phyloP scores from a whole-genome alignment of 2,797 vertebrate genomes.

The Hylomyscus alleni region DNA sequence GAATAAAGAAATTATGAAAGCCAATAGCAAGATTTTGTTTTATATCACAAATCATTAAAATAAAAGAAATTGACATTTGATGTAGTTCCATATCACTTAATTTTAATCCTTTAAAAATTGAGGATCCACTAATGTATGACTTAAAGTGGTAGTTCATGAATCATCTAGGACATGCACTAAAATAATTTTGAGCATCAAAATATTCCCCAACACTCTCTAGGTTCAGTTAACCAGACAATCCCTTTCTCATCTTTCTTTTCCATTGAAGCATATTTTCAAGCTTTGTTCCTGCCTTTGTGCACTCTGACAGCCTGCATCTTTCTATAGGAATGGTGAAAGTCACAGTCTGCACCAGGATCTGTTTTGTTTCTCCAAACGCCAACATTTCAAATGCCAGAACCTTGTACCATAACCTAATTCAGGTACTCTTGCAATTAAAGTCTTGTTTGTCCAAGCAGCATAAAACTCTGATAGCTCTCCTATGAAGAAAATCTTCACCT shows the following conservation, averaged over 20 bases:
- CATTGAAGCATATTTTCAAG: conserved; percentile 42
- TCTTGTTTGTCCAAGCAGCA: not conserved
- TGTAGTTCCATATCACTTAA: not conserved
- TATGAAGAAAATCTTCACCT: not conserved
- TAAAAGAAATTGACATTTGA: conserved; percentile 24
- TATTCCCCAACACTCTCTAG: conserved; percentile 10
- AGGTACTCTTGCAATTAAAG: not conserved
- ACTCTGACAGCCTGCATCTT: conserved; percentile 77
- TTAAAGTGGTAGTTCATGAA: not conserved
- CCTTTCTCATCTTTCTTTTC: conserved; percentile 57
- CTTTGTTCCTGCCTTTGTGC: not conserved
- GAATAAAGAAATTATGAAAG: conserved; percentile 7
- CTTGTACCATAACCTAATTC: not conserved
- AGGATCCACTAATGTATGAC: not conserved
- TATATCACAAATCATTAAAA: conserved; percentile 9
- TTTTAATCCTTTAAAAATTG: conserved; percentile 42
- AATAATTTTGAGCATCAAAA: not conserved
- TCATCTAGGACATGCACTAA: not conserved
- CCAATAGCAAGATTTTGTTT: conserved; percentile 25
- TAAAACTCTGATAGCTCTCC: conserved; percentile 7
- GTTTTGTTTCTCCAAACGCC: not conserved
- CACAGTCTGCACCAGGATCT: not conserved
- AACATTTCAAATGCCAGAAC: not conserved
- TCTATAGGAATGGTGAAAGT: conserved; percentile 52
- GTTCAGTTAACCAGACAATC: conserved; percentile 20